A percentile compares a stretch with the other conserved stretches of the same genome.
Conservation (phyloP, 2,113 vertebrate species). For the Nothobranchius kuhntae region DNA sequence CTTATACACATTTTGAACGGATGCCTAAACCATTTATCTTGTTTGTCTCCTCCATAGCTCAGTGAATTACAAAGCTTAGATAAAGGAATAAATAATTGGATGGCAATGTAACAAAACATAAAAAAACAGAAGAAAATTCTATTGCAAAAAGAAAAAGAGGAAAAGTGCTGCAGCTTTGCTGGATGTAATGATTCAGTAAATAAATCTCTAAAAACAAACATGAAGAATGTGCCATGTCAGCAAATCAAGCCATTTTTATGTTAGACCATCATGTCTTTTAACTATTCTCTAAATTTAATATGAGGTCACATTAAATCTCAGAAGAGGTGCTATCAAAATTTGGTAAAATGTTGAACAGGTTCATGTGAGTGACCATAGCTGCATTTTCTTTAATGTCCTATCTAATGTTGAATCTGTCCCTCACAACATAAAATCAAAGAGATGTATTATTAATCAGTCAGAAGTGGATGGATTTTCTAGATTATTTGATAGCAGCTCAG, state of each 20-base stretch:
- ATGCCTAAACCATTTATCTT: neutral
- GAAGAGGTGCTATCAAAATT: slow-evolving; percentile 34
- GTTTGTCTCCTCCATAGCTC: neutral
- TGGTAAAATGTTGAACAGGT: slow-evolving; percentile 49
- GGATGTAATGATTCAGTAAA: slow-evolving; percentile 46
- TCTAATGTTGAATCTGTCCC: no score
- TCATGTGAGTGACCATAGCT: no score
- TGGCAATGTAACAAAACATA: slow-evolving; percentile 12
- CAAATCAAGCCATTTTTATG: slow-evolving; percentile 59
- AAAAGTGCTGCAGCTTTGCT: slow-evolving; percentile 13
- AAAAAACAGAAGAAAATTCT: neutral
- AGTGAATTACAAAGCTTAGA: neutral
- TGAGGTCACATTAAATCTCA: slow-evolving; percentile 2
- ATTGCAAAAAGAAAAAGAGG: neutral
- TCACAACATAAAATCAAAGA: no score
- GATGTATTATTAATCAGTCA: no score
- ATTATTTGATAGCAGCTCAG: no score
- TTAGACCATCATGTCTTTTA: slow-evolving; percentile 50
- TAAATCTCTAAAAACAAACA: slow-evolving; percentile 67
- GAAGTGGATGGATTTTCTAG: no score
- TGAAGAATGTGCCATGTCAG: slow-evolving; percentile 66
- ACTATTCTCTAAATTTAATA: slow-evolving; percentile 69
- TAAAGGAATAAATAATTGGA: slow-evolving; percentile 1
- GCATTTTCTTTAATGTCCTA: no score
- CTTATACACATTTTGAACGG: neutral